phyloP scores from a whole-genome alignment of 2,113 vertebrate species.

The Bagarius yarrelli region DNA sequence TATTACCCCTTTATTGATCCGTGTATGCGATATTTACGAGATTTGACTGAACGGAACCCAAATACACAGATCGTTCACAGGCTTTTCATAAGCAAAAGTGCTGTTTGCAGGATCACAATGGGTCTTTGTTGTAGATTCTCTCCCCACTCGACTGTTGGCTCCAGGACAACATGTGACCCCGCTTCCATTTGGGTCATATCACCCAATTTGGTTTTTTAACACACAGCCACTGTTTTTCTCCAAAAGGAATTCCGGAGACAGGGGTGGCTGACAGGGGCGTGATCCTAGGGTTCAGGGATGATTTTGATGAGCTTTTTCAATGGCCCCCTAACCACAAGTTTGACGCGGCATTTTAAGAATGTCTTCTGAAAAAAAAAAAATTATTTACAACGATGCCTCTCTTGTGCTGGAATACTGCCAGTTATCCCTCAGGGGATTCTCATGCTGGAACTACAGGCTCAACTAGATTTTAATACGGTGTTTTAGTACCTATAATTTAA shows the following conservation, averaged over 20 bases:
- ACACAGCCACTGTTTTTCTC: constrained; percentile 34
- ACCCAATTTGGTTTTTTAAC: constrained; percentile 46
- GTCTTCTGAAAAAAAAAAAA: constrained; percentile 25
- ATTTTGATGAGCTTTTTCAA: constrained; percentile 17
- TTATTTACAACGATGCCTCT: constrained; percentile 25
- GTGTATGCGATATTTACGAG: constrained; percentile 30
- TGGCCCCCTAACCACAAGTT: constrained; percentile 35
- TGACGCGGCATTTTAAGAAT: constrained; percentile 37
- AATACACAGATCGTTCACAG: background rate
- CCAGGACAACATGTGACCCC: constrained; percentile 68
- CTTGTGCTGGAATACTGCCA: constrained; percentile 24
- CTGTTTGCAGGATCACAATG: constrained; percentile 59
- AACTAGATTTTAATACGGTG: background rate
- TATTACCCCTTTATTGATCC: constrained; percentile 20
- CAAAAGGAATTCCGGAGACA: constrained; percentile 55
- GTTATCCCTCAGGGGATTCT: constrained; percentile 26
- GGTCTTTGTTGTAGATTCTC: constrained; percentile 61
- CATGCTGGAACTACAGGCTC: background rate
- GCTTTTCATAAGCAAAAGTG: constrained; percentile 54
- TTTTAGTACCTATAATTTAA: background rate
- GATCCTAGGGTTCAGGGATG: constrained; percentile 13
- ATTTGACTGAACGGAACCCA: background rate
- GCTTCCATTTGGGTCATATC: constrained; percentile 65
- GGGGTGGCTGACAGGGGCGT: constrained; percentile 46
- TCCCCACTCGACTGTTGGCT: constrained; percentile 56